Conservation (phyloP, 2,797 vertebrate genomes). For the Vultur gryphus region DNA sequence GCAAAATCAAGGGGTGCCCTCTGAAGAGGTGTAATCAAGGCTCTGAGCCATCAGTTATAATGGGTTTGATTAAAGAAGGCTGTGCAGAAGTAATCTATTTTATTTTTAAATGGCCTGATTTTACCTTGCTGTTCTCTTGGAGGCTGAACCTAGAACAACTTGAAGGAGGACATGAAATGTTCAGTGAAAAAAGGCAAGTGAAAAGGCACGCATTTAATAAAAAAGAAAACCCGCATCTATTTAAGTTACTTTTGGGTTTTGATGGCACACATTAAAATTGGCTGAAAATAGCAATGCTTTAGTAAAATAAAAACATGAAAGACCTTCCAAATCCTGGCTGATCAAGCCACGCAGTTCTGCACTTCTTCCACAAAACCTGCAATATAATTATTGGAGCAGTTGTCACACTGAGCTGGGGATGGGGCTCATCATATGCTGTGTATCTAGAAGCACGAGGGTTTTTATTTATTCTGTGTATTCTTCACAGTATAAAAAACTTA, state of each 20-base stretch:
- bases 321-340: not conserved
- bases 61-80: conserved; percentile 66
- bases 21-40: conserved; percentile 64
- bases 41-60: conserved; percentile 28
- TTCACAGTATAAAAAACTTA: not conserved
- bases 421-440: not conserved
- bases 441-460: not conserved
- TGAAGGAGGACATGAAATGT: not conserved
- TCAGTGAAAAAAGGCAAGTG: not conserved
- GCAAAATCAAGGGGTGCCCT: conserved; percentile 51
- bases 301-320: conserved; percentile 6
- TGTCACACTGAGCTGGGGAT: not conserved
- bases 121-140: not conserved
- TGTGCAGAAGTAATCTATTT: conserved; percentile 38
- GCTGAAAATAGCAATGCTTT: not conserved
- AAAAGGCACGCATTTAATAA: not conserved
- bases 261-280: not conserved
- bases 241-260: not conserved
- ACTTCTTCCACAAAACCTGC: not conserved
- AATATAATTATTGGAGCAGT: not conserved
- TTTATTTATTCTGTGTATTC: not conserved
- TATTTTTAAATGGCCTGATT: conserved; percentile 58
- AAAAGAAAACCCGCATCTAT: not conserved
- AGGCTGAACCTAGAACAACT: conserved; percentile 27
- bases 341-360: not conserved